Conservation (phyloP, 2,888 invertebrate genomes). For the Papilio demoleus region DNA sequence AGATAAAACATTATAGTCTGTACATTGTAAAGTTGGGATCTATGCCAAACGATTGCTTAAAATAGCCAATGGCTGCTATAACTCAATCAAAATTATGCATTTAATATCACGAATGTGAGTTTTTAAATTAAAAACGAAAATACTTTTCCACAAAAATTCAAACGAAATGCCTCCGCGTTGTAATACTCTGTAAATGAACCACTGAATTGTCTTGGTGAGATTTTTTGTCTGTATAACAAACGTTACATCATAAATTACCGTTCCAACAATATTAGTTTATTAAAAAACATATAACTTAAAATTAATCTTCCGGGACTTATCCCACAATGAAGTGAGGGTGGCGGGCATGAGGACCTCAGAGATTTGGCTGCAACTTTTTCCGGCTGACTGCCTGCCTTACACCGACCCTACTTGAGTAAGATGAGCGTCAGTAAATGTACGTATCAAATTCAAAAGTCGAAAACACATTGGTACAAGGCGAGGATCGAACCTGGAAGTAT, state of each 20-base stretch:
- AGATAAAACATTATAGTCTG: not conserved
- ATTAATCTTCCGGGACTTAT: too few relatives aligned
- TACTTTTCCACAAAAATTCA: not conserved
- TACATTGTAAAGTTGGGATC: not conserved
- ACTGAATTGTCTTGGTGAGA: not conserved
- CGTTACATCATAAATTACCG: not conserved
- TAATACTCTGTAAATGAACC: constrained; percentile 13
- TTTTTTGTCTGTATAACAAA: not conserved
- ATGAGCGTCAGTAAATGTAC: too few relatives aligned
- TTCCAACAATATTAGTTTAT: not conserved
- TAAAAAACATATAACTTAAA: not conserved
- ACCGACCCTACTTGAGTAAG: too few relatives aligned
- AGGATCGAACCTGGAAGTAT: too few relatives aligned
- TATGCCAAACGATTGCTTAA: not conserved
- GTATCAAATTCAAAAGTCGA: too few relatives aligned
- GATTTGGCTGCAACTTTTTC: too few relatives aligned
- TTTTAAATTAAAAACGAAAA: not conserved
- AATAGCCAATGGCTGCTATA: not conserved
- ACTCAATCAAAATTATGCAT: too few relatives aligned
- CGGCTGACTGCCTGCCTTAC: too few relatives aligned
- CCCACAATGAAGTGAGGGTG: too few relatives aligned
- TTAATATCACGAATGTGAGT: too few relatives aligned
- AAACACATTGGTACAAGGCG: too few relatives aligned
- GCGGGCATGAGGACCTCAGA: too few relatives aligned
- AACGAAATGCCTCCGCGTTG: not conserved